phyloP scores from a whole-genome alignment of 2,113 vertebrate species.

The Lepisosteus oculatus region DNA sequence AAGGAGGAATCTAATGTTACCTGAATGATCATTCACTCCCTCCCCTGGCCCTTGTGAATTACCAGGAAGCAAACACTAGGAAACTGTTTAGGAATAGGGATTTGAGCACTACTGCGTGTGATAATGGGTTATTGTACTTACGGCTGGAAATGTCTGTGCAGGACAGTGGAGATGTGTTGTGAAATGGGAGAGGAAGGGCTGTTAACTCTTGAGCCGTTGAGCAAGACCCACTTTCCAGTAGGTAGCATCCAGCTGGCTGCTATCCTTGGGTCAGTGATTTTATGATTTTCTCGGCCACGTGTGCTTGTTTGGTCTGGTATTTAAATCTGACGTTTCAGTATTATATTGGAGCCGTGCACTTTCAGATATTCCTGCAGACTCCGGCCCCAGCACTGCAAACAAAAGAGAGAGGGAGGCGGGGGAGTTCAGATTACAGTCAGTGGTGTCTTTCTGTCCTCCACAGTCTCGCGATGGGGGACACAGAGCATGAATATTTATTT shows the following conservation, averaged over 20 bases:
- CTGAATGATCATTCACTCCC: too few relatives aligned
- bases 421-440: slow-evolving; percentile 50
- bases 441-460: slow-evolving; percentile 44
- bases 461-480: slow-evolving; percentile 39
- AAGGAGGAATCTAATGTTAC: too few relatives aligned
- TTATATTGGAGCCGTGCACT: slow-evolving; percentile 19
- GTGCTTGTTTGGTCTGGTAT: slow-evolving; percentile 36
- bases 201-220: slow-evolving; percentile 13
- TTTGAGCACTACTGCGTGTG: too few relatives aligned
- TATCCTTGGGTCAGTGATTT: slow-evolving; percentile 32
- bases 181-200: too few relatives aligned
- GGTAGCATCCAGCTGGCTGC: slow-evolving; percentile 33
- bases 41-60: neutral
- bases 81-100: too few relatives aligned
- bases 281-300: slow-evolving; percentile 24
- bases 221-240: slow-evolving; percentile 21
- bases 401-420: slow-evolving; percentile 35
- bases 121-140: too few relatives aligned
- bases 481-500: slow-evolving; percentile 59
- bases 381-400: slow-evolving; percentile 49
- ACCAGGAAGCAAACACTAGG: neutral
- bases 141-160: too few relatives aligned
- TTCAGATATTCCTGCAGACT: neutral
- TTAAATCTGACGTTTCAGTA: slow-evolving; percentile 27
- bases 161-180: too few relatives aligned